These are phyloP conservation scores for Caenorhabditis remanei DNA, from an alignment of 1,140 invertebrate species.

Conservation along the genomic window DNA sequence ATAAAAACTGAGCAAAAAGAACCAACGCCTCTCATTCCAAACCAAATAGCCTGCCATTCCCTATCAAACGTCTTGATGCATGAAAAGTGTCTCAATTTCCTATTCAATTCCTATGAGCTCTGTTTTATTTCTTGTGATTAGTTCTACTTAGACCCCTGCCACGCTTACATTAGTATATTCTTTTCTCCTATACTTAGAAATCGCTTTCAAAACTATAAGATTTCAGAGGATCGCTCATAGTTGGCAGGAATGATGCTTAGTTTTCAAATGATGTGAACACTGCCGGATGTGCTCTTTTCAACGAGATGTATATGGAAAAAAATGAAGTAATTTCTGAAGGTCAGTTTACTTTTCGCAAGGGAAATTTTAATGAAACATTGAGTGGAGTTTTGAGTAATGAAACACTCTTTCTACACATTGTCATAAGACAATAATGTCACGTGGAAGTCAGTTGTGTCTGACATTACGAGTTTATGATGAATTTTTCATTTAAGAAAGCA, in stretches of 20 bases:
- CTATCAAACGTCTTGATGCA: neutral
- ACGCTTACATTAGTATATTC: neutral
- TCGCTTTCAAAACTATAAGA: neutral
- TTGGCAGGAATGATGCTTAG: neutral
- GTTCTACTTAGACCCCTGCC: neutral
- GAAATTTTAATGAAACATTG: no score
- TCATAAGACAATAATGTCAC: constrained; percentile 1
- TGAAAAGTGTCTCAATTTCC: constrained; percentile 8
- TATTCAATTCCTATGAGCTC: neutral
- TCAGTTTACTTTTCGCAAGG: neutral
- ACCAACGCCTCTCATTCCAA: neutral
- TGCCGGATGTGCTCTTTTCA: no score
- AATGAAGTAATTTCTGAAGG: neutral
- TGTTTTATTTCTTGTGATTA: neutral
- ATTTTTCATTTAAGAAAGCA: no score
- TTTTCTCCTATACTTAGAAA: neutral
- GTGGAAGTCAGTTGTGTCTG: neutral
- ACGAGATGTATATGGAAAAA: neutral
- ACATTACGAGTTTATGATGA: no score
- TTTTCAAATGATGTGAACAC: neutral
- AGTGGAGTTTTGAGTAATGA: no score
- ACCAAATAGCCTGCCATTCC: no score
- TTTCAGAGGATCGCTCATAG: neutral
- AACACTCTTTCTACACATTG: no score
- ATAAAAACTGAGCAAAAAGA: neutral